These are phyloP conservation scores for Kuschelorhynchus macadamiae DNA, from an alignment of 2,888 invertebrate species.

Conservation along the genomic window DNA sequence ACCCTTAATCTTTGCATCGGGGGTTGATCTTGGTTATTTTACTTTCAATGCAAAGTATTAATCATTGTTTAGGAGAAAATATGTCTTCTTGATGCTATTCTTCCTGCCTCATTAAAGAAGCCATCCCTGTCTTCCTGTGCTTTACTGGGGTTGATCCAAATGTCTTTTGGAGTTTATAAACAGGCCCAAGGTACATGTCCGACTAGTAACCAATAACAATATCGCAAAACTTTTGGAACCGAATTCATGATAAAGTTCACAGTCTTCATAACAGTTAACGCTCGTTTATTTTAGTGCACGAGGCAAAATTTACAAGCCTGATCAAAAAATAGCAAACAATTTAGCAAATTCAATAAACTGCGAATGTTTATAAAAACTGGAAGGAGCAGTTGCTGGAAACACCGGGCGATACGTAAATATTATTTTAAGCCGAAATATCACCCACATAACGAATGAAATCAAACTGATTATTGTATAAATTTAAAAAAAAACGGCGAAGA, in stretches of 20 bases:
- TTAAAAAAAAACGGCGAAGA: conserved; percentile 12
- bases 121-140: too few species aligned
- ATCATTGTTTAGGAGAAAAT: too few species aligned
- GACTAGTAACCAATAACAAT: too few species aligned
- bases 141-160: too few species aligned
- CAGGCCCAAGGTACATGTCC: too few species aligned
- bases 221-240: too few species aligned
- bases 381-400: conserved; percentile 33
- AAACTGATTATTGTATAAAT: conserved; percentile 26
- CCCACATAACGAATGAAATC: conserved; percentile 27
- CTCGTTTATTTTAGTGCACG: conserved; percentile 20
- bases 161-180: too few species aligned
- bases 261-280: background rate
- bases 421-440: conserved; percentile 27
- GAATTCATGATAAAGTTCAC: background rate
- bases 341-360: conserved; percentile 33
- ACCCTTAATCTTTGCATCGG: too few species aligned
- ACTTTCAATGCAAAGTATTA: too few species aligned
- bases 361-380: conserved; percentile 34
- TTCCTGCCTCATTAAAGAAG: too few species aligned
- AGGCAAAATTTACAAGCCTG: conserved; percentile 23
- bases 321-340: conserved; percentile 31
- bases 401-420: conserved; percentile 27
- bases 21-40: too few species aligned
- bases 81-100: too few species aligned